Conservation (phyloP, 2,113 vertebrate genomes). For the Psettodes erumei region DNA sequence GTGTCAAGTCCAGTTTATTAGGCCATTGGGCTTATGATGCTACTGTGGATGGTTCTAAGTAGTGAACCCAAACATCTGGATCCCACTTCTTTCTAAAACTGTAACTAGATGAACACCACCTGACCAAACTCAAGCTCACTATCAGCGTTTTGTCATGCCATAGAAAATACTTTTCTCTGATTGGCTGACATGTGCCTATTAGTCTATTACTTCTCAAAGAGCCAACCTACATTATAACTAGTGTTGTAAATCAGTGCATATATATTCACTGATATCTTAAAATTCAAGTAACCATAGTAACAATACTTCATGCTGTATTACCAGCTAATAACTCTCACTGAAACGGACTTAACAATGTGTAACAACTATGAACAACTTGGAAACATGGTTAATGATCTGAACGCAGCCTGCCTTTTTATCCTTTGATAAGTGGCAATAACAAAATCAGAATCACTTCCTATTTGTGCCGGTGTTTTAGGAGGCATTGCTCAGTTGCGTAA, state of each 20-base stretch:
- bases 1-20: no score
- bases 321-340: no score
- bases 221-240: neutral
- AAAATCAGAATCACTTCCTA: neutral
- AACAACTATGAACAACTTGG: no score
- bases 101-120: neutral
- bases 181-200: neutral
- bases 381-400: no score
- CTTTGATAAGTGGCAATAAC: neutral
- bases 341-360: no score
- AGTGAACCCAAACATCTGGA: neutral
- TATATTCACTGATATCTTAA: neutral
- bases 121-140: no score
- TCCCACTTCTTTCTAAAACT: neutral
- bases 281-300: constrained; percentile 1
- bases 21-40: neutral
- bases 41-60: neutral
- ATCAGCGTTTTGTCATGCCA: no score
- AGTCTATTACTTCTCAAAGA: no score
- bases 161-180: neutral
- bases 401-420: no score
- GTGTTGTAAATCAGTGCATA: neutral
- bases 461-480: no score
- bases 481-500: no score
- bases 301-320: neutral